These are phyloP conservation scores for Fratercula arctica DNA, from an alignment of 2,797 vertebrate species.

Conservation along the genomic window DNA sequence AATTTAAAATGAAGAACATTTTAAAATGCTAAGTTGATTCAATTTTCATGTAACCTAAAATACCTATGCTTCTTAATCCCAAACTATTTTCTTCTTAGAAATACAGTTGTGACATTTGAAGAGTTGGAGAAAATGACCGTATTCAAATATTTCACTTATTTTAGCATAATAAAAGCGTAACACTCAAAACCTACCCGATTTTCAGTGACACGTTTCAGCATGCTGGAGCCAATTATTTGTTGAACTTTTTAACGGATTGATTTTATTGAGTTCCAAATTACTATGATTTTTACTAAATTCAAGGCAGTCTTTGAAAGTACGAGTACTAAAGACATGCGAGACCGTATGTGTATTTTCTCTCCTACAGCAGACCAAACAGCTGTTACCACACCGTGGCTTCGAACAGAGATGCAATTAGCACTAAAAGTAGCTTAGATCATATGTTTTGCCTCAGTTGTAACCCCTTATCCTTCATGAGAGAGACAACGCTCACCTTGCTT, in stretches of 20 bases:
- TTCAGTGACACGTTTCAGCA: not conserved
- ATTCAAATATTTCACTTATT: not conserved
- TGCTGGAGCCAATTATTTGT: not conserved
- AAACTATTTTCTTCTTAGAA: not conserved
- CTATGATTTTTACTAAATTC: not conserved
- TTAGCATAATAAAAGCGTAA: not conserved
- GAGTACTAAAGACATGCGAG: not conserved
- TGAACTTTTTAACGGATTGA: not conserved
- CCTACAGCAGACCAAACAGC: not conserved
- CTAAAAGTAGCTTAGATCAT: not conserved
- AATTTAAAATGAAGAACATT: not conserved
- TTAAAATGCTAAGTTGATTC: not conserved
- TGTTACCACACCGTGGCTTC: not conserved
- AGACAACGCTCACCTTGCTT: not conserved
- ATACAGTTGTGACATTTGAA: not conserved
- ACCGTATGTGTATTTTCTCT: fast-evolving
- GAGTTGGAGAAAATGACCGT: not conserved
- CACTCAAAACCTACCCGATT: not conserved
- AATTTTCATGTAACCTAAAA: not conserved
- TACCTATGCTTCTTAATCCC: not conserved
- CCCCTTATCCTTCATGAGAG: not conserved
- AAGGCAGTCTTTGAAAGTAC: not conserved
- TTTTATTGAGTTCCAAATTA: not conserved
- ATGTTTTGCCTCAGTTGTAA: not conserved
- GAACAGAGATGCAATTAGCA: not conserved